These are phyloP conservation scores for Sinonovacula constricta DNA, from an alignment of 1,140 invertebrate species.

Conservation along the genomic window DNA sequence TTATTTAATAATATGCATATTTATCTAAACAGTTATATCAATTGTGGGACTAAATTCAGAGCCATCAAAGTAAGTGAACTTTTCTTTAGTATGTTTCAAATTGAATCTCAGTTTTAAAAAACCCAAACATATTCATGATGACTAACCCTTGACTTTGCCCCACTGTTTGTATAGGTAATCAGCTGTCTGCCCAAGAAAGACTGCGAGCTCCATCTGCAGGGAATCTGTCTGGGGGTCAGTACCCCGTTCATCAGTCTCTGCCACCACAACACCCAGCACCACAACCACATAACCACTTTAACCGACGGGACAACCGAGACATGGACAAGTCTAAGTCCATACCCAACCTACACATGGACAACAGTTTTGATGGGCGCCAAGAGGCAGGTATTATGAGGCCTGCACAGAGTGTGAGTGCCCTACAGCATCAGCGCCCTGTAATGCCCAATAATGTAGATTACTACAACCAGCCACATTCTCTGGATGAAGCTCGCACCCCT, in stretches of 20 bases:
- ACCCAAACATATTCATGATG: no score
- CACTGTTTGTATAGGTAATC: no score
- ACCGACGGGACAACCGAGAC: slow-evolving; percentile 55
- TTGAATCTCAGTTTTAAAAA: no score
- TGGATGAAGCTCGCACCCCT: slow-evolving; percentile 57
- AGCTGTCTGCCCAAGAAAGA: slow-evolving; percentile 54
- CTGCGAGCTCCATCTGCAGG: slow-evolving; percentile 56
- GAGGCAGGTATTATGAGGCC: slow-evolving; percentile 59
- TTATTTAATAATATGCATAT: no score
- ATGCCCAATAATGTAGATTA: slow-evolving; percentile 56
- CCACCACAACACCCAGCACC: slow-evolving; percentile 30
- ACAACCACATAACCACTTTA: slow-evolving; percentile 10
- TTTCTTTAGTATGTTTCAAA: no score
- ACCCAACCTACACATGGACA: slow-evolving; percentile 70
- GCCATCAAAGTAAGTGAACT: no score
- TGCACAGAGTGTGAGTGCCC: slow-evolving; percentile 68
- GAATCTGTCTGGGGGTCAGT: slow-evolving; percentile 34
- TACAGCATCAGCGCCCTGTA: slow-evolving; percentile 51
- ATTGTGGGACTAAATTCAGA: no score
- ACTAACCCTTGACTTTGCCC: no score
- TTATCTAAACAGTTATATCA: no score
- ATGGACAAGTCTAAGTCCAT: slow-evolving; percentile 71
- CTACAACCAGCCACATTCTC: slow-evolving; percentile 54
- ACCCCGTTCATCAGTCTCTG: slow-evolving; percentile 28
- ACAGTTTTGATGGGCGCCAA: slow-evolving; percentile 56